Evolutionary conservation across 2,797 vertebrate species (phyloP).

Genomic region (Martes flavigula): DNA sequence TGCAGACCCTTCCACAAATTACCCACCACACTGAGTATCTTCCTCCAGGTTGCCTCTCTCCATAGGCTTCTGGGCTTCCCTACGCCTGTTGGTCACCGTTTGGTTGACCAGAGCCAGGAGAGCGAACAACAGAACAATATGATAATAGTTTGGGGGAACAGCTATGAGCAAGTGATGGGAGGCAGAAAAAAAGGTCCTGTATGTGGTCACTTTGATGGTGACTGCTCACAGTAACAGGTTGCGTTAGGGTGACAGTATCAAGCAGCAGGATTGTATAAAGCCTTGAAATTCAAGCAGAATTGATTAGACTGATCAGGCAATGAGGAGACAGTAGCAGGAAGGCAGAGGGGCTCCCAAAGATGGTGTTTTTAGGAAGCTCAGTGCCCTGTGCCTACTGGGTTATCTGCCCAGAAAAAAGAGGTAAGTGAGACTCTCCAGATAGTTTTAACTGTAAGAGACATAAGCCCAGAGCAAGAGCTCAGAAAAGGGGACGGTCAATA

Average conservation of each 20-base stretch:
- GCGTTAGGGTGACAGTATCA: background rate
- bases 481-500: background rate
- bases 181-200: background rate
- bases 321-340: background rate
- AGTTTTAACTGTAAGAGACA: background rate
- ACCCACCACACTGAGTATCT: accelerated
- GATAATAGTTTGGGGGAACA: background rate
- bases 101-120: background rate
- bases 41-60: background rate
- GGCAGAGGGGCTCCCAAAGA: background rate
- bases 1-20: background rate
- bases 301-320: background rate
- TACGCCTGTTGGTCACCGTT: background rate
- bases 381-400: background rate
- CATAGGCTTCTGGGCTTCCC: background rate
- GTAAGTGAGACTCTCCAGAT: background rate
- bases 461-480: background rate
- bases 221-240: background rate
- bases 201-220: background rate
- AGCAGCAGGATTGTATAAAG: background rate
- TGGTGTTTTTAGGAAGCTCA: background rate
- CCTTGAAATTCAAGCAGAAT: background rate
- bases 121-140: background rate
- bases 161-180: background rate
- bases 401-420: background rate